Conservation (phyloP, 1,140 invertebrate species). For the Carposina sasakii region DNA sequence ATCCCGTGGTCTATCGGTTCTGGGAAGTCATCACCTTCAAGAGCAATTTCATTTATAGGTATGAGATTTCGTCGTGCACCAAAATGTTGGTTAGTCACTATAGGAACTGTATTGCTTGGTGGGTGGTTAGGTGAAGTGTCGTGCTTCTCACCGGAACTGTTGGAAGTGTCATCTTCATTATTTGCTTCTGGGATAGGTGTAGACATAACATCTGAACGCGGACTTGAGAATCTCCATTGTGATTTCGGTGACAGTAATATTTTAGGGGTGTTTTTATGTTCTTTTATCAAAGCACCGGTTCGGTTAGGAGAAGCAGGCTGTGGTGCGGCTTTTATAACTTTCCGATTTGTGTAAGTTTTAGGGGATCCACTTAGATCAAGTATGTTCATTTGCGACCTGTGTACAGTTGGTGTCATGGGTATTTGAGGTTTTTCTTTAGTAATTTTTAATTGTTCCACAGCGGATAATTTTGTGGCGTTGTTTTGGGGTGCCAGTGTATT, state of each 20-base stretch:
- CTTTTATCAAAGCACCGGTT: constrained; percentile 66
- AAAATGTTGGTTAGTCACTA: constrained; percentile 63
- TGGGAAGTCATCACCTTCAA: constrained; percentile 36
- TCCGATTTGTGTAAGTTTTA: constrained; percentile 76
- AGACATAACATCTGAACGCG: constrained; percentile 85
- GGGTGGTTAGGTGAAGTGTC: constrained; percentile 42
- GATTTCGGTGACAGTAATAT: constrained; percentile 80
- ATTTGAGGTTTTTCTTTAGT: constrained; percentile 74
- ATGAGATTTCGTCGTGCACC: constrained; percentile 58
- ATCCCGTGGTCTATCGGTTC: constrained; percentile 42
- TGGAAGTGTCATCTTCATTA: constrained; percentile 79
- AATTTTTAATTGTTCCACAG: constrained; percentile 86
- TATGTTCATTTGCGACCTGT: constrained; percentile 71
- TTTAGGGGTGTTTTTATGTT: constrained; percentile 75
- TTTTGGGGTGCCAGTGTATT: constrained; percentile 73
- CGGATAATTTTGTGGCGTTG: constrained; percentile 79
- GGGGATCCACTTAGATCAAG: constrained; percentile 79
- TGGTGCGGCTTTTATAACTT: constrained; percentile 71
- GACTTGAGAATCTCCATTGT: constrained; percentile 80
- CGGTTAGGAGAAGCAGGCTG: constrained; percentile 71
- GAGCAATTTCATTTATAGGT: constrained; percentile 49
- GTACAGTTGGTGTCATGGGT: constrained; percentile 45
- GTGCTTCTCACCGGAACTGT: constrained; percentile 69
- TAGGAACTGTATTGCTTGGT: constrained; percentile 61
- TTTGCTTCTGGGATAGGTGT: constrained; percentile 89